phyloP scores from a whole-genome alignment of 2,113 vertebrate genomes.

The Gambusia holbrooki region DNA sequence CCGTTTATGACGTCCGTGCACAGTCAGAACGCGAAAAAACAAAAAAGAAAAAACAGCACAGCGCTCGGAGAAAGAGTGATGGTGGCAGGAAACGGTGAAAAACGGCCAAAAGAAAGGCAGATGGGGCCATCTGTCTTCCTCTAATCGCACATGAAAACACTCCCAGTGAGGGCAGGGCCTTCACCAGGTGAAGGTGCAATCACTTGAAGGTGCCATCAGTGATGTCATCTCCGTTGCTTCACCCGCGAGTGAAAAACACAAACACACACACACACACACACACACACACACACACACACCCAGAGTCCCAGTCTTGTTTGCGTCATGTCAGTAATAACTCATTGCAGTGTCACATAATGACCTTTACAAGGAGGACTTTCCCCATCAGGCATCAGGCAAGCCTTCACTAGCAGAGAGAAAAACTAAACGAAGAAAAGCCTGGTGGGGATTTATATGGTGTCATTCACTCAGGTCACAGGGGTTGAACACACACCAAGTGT shows the following conservation, averaged over 20 bases:
- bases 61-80: conserved; percentile 16
- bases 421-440: too few relatives aligned
- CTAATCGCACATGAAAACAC: conserved; percentile 1
- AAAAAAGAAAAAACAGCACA: conserved; percentile 36
- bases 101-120: conserved; percentile 7
- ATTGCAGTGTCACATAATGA: conserved; percentile 14
- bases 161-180: conserved; percentile 28
- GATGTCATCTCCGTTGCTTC: conserved; percentile 30
- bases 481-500: not conserved
- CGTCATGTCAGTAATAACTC: conserved; percentile 46
- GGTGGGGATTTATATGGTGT: not conserved
- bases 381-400: conserved; percentile 10
- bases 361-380: conserved; percentile 38
- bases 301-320: conserved; percentile 3
- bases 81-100: not conserved
- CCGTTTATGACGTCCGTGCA: conserved; percentile 43
- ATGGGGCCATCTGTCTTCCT: conserved; percentile 16
- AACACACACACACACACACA: not conserved
- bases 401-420: conserved; percentile 6
- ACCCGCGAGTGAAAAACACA: not conserved
- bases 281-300: not conserved
- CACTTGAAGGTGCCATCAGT: conserved; percentile 21
- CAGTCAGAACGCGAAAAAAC: conserved; percentile 20
- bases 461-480: not conserved
- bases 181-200: conserved; percentile 43